Evolutionary conservation across 2,888 invertebrate genomes (phyloP), one percentile per base, ranked within the genome.

Genomic region (Nemurella pictetii): DNA sequence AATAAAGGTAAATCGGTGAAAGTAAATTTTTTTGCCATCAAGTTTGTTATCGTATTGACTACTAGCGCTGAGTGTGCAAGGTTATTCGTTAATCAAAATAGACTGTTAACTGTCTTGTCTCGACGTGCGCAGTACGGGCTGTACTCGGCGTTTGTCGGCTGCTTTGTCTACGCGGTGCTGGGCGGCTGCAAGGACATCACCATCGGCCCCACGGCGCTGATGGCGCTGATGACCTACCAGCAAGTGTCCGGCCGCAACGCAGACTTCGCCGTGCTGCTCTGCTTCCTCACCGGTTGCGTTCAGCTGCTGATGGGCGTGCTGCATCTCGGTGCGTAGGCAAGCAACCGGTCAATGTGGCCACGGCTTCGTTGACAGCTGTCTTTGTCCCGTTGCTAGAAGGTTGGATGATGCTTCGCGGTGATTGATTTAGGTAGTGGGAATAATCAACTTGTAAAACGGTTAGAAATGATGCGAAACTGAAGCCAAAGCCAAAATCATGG

Each of bases 71-170:
- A n/a, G n/a, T n/a, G n/a, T n/a, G n/a, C n/a, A n/a, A n/a, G n/a
- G n/a, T n/a, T n/a, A n/a, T n/a, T n/a, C n/a, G n/a, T n/a, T n/a
- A n/a, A n/a, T n/a, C n/a, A n/a, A n/a, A n/a, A n/a, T n/a, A n/a
- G n/a, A n/a, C n/a, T n/a, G n/a, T 86, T 86, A 85, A 84, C 9
- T 28, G 26, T 75, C 75, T 27, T 32, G 4, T 3, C 77, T 77
- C 5, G n/a, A n/a, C n/a, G 12, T 28, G 4, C 26, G 85, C 92
- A 98, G 97, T 98, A 97, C 91, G 98, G 98, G 0, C 92, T 99
- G 83, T 98, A 98, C 91, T 97, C 98, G 0, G 96, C 98, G 0
- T 98, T 98, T 90, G 94, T 97, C 91, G 98, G 98, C 0, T 97
- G 98, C 89, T 96, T 98, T 90, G 93, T 98, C 55, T 99, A 98